These are phyloP conservation scores for Dendroctonus valens DNA, from an alignment of 1,140 invertebrate genomes.

Conservation along the genomic window DNA sequence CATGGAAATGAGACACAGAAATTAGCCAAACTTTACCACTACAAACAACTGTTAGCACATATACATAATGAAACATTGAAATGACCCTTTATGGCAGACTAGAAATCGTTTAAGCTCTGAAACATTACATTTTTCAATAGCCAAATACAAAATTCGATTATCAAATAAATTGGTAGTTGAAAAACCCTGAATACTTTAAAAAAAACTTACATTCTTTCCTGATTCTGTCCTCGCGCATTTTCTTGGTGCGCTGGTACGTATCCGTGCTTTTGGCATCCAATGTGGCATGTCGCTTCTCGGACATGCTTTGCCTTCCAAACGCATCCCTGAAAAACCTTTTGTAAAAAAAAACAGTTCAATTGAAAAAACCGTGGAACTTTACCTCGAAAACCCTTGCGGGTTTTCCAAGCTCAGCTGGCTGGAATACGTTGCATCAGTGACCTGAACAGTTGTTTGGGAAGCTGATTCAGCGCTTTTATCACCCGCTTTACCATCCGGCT, in stretches of 20 bases:
- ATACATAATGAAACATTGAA: not conserved
- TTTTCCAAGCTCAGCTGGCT: constrained; percentile 77
- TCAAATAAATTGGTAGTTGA: not conserved
- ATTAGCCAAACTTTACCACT: constrained; percentile 5
- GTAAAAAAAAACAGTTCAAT: not conserved
- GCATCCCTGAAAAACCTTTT: constrained; percentile 71
- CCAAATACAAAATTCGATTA: too few relatives aligned
- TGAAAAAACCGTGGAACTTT: not conserved
- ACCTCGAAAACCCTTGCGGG: constrained; percentile 62
- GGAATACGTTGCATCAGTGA: constrained; percentile 68
- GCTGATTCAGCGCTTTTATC: constrained; percentile 43
- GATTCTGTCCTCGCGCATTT: constrained; percentile 66
- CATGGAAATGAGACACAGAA: constrained; percentile 34
- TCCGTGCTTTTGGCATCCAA: constrained; percentile 92
- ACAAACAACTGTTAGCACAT: not conserved
- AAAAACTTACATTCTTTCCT: constrained; percentile 45
- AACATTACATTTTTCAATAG: too few relatives aligned
- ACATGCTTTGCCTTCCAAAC: constrained; percentile 94
- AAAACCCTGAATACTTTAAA: not conserved
- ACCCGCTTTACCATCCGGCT: constrained; percentile 48
- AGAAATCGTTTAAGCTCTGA: too few relatives aligned
- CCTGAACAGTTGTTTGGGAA: constrained; percentile 36
- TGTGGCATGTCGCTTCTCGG: constrained; percentile 92
- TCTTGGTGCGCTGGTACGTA: constrained; percentile 93
- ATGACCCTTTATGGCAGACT: too few relatives aligned